A percentile compares a stretch with the other conserved stretches of the same genome.
Conservation (phyloP, 2,888 invertebrate species). For the Zaprionus lineosus region DNA sequence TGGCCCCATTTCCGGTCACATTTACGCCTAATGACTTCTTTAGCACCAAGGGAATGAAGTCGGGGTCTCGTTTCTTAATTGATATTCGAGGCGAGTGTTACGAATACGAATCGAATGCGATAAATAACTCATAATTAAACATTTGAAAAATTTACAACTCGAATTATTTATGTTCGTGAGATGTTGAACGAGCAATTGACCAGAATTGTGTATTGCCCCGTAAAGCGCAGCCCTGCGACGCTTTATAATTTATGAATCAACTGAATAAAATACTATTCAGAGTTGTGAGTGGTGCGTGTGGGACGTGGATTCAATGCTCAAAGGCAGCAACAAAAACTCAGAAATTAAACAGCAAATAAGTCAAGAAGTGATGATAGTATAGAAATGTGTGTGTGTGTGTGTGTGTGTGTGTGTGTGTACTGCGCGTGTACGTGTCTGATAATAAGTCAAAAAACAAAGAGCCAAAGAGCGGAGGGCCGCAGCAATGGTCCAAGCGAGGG, state of each 20-base stretch:
- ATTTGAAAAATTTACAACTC: slow-evolving; percentile 67
- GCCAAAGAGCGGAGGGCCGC: not conserved
- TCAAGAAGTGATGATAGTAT: slow-evolving; percentile 17
- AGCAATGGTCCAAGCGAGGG: not conserved
- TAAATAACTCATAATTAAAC: slow-evolving; percentile 69
- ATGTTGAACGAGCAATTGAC: slow-evolving; percentile 67
- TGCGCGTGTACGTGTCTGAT: slow-evolving; percentile 35
- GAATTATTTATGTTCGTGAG: slow-evolving; percentile 63
- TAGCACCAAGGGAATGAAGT: slow-evolving; percentile 21
- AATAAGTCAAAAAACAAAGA: slow-evolving; percentile 43
- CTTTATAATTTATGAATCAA: slow-evolving; percentile 63
- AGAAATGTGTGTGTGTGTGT: no score
- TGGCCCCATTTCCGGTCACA: slow-evolving; percentile 48
- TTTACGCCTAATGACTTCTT: slow-evolving; percentile 49
- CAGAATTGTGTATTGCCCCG: slow-evolving; percentile 39
- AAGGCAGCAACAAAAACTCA: no score
- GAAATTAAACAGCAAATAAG: slow-evolving; percentile 46
- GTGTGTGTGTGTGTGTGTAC: slow-evolving; percentile 8
- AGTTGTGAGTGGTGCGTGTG: slow-evolving; percentile 3
- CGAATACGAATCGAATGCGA: slow-evolving; percentile 60
- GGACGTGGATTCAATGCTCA: slow-evolving; percentile 33
- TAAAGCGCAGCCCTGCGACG: slow-evolving; percentile 5
- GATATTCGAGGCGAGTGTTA: slow-evolving; percentile 52
- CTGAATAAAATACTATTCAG: slow-evolving; percentile 1
- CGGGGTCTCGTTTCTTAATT: slow-evolving; percentile 18